Conservation (phyloP, 2,797 vertebrate species). For the Ibycter americanus region DNA sequence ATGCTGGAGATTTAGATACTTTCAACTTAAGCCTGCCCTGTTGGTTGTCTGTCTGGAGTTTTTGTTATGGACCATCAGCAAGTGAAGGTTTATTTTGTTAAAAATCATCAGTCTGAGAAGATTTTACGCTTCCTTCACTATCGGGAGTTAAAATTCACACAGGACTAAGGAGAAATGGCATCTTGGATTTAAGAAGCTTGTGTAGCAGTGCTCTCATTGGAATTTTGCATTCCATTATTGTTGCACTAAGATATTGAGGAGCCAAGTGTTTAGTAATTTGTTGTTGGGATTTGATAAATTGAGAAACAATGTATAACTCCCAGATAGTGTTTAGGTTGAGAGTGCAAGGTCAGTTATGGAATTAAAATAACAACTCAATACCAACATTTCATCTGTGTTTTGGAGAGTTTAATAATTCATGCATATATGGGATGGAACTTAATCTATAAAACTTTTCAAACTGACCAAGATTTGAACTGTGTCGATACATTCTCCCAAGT, state of each 20-base stretch:
- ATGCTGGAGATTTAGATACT: not conserved
- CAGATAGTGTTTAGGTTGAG: not conserved
- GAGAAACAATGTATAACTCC: not conserved
- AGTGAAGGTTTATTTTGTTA: not conserved
- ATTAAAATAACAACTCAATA: not conserved
- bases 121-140: not conserved
- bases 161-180: not conserved
- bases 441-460: not conserved
- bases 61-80: not conserved
- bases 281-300: constrained; percentile 13
- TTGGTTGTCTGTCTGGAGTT: not conserved
- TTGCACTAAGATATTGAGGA: not conserved
- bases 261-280: constrained; percentile 7
- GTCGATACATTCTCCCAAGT: not conserved
- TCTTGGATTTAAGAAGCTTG: not conserved
- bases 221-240: not conserved
- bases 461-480: constrained; percentile 44
- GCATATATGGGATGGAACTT: not conserved
- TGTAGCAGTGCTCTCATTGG: not conserved
- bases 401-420: not conserved
- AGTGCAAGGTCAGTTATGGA: not conserved
- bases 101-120: not conserved
- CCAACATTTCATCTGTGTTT: not conserved
- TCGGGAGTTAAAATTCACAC: not conserved
- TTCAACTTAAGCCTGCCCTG: not conserved